Percentiles rank a stretch among this genome's conserved stretches.
Evolutionary conservation across 2,113 vertebrate species (phyloP).

Genomic region (Triplophysa dalaica): DNA sequence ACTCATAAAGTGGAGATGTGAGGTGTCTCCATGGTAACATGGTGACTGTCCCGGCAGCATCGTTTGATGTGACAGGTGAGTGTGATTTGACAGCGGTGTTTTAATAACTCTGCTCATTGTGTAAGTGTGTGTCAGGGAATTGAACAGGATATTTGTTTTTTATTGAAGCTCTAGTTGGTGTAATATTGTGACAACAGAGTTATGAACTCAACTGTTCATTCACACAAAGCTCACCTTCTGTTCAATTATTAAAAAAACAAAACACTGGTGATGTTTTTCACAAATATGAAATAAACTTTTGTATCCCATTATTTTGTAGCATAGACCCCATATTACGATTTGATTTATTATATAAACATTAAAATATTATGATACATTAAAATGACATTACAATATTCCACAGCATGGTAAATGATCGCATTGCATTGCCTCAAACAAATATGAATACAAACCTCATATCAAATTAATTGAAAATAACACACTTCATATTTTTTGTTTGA

Average conservation of each 20-base stretch:
- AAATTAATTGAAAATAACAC: neutral
- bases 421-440: no score
- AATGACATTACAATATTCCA: no score
- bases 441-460: neutral
- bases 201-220: neutral
- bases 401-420: no score
- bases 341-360: no score
- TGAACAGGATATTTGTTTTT: slow-evolving; percentile 27
- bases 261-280: neutral
- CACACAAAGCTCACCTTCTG: neutral
- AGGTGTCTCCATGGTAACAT: slow-evolving; percentile 29
- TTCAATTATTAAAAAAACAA: neutral
- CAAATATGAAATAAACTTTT: no score
- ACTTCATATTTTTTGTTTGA: neutral
- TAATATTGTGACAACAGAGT: neutral
- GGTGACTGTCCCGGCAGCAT: slow-evolving; percentile 32
- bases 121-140: slow-evolving; percentile 7
- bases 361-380: no score
- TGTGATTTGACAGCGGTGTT: slow-evolving; percentile 54
- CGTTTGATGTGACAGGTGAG: slow-evolving; percentile 76
- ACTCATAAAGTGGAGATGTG: slow-evolving; percentile 21
- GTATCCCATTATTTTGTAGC: no score
- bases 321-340: no score
- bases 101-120: slow-evolving; percentile 26
- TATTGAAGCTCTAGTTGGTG: neutral